These are phyloP conservation scores for Trissolcus japonicus DNA, from an alignment of 2,888 invertebrate species.

Conservation along the genomic window DNA sequence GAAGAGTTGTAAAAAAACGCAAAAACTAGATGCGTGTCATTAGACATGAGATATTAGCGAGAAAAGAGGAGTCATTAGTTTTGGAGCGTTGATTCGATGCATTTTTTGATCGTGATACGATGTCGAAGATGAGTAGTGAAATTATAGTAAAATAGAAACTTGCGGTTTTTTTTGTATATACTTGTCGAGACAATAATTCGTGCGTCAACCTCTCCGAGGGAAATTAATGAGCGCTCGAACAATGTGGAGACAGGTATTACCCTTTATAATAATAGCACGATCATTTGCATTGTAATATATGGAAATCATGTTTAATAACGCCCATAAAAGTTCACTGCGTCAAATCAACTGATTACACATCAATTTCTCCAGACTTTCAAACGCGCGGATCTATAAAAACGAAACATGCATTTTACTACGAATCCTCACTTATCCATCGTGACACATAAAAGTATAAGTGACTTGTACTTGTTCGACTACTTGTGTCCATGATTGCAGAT, in stretches of 20 bases:
- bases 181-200: conserved; percentile 13
- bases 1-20: background rate
- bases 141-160: conserved; percentile 30
- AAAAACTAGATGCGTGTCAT: conserved; percentile 9
- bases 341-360: conserved; percentile 44
- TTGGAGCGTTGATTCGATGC: background rate
- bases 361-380: conserved; percentile 51
- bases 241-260: conserved; percentile 42
- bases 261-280: conserved; percentile 6
- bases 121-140: background rate
- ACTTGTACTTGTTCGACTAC: conserved; percentile 34
- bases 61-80: conserved; percentile 5
- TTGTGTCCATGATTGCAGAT: conserved; percentile 27
- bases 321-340: conserved; percentile 38
- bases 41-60: conserved; percentile 4
- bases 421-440: conserved; percentile 25
- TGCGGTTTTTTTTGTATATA: background rate
- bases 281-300: conserved; percentile 30
- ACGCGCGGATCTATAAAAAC: conserved; percentile 13
- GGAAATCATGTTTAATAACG: conserved; percentile 38
- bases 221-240: conserved; percentile 42
- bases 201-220: conserved; percentile 19
- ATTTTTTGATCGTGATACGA: background rate
- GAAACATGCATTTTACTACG: conserved; percentile 21
- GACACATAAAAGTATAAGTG: conserved; percentile 52